Evolutionary conservation across 2,113 vertebrate genomes (phyloP).

Genomic region (Rhombomys opimus): DNA sequence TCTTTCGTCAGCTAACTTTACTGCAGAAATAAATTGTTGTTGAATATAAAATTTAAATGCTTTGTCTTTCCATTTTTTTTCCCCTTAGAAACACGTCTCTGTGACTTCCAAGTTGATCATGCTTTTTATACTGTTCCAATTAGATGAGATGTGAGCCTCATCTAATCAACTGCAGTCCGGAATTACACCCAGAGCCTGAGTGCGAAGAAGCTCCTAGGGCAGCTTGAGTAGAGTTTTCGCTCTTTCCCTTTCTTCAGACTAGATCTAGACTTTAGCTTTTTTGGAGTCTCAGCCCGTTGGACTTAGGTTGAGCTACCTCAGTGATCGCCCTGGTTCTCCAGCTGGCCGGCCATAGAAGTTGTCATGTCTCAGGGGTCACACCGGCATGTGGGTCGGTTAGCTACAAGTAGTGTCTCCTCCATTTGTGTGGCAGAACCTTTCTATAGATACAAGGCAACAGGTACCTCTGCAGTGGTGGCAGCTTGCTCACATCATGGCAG

Average conservation of each 20-base stretch:
- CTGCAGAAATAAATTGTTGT: conserved; percentile 52
- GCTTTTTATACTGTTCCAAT: conserved; percentile 26
- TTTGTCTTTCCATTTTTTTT: conserved; percentile 5
- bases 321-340: background rate
- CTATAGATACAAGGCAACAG: background rate
- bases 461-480: too few relatives aligned
- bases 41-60: conserved; percentile 34
- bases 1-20: background rate
- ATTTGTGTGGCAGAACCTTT: background rate
- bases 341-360: background rate
- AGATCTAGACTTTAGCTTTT: background rate
- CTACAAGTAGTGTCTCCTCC: background rate
- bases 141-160: background rate
- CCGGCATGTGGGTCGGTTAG: background rate
- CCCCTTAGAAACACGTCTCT: background rate
- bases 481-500: background rate
- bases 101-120: background rate
- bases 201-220: background rate
- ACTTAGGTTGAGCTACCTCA: background rate
- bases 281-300: background rate
- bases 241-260: background rate
- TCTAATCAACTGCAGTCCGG: background rate
- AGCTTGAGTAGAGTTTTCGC: background rate
- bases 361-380: background rate
- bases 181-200: background rate